Base-by-base conservation (phyloP, 2,888 invertebrate species). In the Caenorhabditis sinica region DNA sequence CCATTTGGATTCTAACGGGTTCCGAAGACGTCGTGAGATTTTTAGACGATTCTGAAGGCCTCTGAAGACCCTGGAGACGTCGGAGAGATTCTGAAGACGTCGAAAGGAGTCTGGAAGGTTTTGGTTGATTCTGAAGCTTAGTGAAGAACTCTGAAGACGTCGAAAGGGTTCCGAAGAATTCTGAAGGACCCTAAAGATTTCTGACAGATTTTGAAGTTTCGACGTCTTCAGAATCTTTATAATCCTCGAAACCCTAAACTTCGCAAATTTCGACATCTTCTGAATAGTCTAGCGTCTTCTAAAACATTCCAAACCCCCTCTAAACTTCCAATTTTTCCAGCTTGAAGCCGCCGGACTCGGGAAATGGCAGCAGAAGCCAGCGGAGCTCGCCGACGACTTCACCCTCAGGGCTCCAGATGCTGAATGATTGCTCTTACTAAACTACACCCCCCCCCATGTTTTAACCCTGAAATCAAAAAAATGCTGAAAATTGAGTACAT, bases 281-380 rank as follows among this genome's bases (percentile, higher is more conserved):
- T 33, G 33, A 33, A 33, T 33, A 33, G 5, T 8, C 33, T 8
- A 33, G 82, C 40, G n/a, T 51, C n/a, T 88, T 88, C 81, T n/a
- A 33, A 4, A 8, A 33, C 33, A 75, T 33, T 33, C 33, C 8
- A 8, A 33, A 33, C 4, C 8, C 72, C 20, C n/a, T n/a, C n/a
- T n/a, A n/a, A n/a, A 25, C 83, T 11, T 40, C 66, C 8, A 51
- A 73, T 72, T 69, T 53, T 80, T 84, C 25, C 73, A 88, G 84
- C 60, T 87, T 33, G 79, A 80, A 45, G 56, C 61, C 15, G 71
- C 66, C n/a, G 87, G 86, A 51, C 69, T 72, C 58, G 88, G 88
- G 60, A 83, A 74, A 40, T 88, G 88, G 88, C 88, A 88, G 36
- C 63, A 45, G 63, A 87, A 87, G 51, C 88, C 88, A 11, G 20